A percentile compares a stretch with the other conserved stretches of the same genome.
These are phyloP conservation scores for Fringilla coelebs DNA, from an alignment of 2,797 vertebrate genomes.

Conservation along the genomic window DNA sequence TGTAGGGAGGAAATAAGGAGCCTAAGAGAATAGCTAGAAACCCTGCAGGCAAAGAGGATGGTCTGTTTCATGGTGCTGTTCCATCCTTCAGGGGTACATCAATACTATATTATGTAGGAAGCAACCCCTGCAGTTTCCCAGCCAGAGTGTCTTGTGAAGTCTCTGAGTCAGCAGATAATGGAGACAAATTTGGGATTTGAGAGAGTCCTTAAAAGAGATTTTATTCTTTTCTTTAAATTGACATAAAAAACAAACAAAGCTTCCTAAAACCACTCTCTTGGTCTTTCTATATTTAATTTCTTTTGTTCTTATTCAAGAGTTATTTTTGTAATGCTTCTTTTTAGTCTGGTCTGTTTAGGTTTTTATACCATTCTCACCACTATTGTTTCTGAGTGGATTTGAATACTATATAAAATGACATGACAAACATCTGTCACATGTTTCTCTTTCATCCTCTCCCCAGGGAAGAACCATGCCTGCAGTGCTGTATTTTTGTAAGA, in stretches of 20 bases:
- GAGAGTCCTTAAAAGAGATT: neutral
- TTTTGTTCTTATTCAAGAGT: neutral
- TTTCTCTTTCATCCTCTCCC: slow-evolving; percentile 42
- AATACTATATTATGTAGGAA: slow-evolving; percentile 27
- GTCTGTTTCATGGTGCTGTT: slow-evolving; percentile 23
- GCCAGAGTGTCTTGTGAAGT: slow-evolving; percentile 37
- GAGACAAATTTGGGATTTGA: slow-evolving; percentile 26
- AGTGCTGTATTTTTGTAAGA: slow-evolving; percentile 11
- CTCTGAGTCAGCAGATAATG: slow-evolving; percentile 59
- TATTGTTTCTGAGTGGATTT: slow-evolving; percentile 23
- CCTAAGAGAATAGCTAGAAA: slow-evolving; percentile 24
- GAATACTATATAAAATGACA: neutral
- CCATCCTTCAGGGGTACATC: slow-evolving; percentile 30
- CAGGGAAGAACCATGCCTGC: neutral
- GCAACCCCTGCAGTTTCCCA: slow-evolving; percentile 47
- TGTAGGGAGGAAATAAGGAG: neutral
- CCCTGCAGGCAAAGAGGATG: slow-evolving; percentile 36
- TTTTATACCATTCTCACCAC: neutral
- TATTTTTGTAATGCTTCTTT: neutral
- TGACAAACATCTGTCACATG: slow-evolving; percentile 54
- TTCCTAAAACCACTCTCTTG: neutral
- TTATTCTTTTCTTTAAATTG: neutral
- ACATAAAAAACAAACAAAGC: neutral
- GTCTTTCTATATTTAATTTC: slow-evolving; percentile 15
- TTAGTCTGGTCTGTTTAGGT: neutral